Base-by-base conservation (phyloP, 2,888 invertebrate species). In the Ichneumon xanthorius region DNA sequence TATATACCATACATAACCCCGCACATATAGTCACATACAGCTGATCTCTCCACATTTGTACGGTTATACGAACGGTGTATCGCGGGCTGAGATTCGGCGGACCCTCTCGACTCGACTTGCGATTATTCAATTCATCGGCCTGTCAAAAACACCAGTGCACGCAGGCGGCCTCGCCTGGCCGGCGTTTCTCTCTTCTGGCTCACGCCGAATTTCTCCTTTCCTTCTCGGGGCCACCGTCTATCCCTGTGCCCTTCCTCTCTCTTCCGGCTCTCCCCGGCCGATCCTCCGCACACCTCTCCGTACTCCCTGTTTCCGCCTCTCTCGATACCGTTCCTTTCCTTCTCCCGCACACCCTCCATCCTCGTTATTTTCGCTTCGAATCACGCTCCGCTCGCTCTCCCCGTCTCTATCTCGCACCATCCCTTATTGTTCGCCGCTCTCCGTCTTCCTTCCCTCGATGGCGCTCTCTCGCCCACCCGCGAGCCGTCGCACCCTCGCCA, bases 41-140 rank as follows among this genome's bases (percentile, higher is more conserved):
- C n/a, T 61, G 86, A 86, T 84, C 72, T 86, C 76, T 86, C 78
- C 68, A 71, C 71, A 86, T 85, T 86, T 80, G 82, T 82, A 77
- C 79, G 85, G 81, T 80, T 86, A 81, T 84, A 79, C 84, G 84
- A 89, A 90, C 89, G 63, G 90, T 89, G 90, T 92, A 93, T 93
- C 91, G 92, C 91, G 91, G 92, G 92, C 93, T 93, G 93, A 93
- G 94, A 94, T 94, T 93, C 89, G 93, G 93, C 91, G 92, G 91
- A 92, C 88, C 93, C 93, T 86, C 88, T 92, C 93, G 92, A 92
- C 93, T 93, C 93, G 93, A 94, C 94, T 94, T 94, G 94, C 94
- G 94, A 94, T 94, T 94, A 94, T 94, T 94, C 94, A 94, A 94
- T 94, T 94, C 94, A 94, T 94, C 94, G 93, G 93, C 94, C 94